Evolutionary conservation across 2,888 invertebrate species (phyloP).

Genomic region (Malthinus seriepunctatus): DNA sequence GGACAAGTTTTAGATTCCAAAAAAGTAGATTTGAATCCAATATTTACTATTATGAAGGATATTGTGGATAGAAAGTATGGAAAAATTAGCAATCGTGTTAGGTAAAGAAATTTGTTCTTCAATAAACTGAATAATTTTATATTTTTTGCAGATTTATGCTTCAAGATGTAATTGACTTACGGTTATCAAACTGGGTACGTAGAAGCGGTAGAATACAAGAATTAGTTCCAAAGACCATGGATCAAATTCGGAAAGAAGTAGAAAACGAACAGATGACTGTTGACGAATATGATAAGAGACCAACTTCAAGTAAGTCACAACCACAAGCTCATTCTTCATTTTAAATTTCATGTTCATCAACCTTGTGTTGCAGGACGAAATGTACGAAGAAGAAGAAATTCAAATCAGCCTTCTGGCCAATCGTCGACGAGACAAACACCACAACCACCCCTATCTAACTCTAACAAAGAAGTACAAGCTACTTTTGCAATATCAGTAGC

Average conservation of each 20-base stretch:
- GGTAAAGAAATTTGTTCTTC: slow-evolving; percentile 34
- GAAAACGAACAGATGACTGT: slow-evolving; percentile 81
- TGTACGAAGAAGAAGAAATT: slow-evolving; percentile 47
- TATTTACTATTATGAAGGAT: slow-evolving; percentile 70
- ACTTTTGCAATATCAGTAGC: slow-evolving; percentile 50
- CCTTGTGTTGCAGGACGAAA: slow-evolving; percentile 45
- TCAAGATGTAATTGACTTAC: slow-evolving; percentile 85
- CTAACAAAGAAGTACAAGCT: slow-evolving; percentile 49
- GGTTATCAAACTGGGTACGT: slow-evolving; percentile 82
- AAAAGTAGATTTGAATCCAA: slow-evolving; percentile 57
- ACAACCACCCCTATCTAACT: slow-evolving; percentile 47
- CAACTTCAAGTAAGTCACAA: too few species aligned
- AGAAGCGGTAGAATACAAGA: slow-evolving; percentile 86
- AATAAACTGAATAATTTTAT: too few species aligned
- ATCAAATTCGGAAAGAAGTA: slow-evolving; percentile 89
- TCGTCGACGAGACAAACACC: slow-evolving; percentile 58
- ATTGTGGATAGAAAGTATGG: slow-evolving; percentile 68
- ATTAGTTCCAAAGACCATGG: slow-evolving; percentile 90
- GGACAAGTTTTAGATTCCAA: slow-evolving; percentile 80
- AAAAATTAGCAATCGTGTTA: slow-evolving; percentile 66
- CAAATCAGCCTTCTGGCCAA: slow-evolving; percentile 54
- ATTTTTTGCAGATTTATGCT: slow-evolving; percentile 44
- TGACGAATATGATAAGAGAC: too few species aligned
- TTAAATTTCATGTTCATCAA: neutral
- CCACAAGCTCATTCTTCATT: slow-evolving; percentile 18